phyloP scores from a whole-genome alignment of 2,888 invertebrate species.

The Zootermopsis nevadensis region DNA sequence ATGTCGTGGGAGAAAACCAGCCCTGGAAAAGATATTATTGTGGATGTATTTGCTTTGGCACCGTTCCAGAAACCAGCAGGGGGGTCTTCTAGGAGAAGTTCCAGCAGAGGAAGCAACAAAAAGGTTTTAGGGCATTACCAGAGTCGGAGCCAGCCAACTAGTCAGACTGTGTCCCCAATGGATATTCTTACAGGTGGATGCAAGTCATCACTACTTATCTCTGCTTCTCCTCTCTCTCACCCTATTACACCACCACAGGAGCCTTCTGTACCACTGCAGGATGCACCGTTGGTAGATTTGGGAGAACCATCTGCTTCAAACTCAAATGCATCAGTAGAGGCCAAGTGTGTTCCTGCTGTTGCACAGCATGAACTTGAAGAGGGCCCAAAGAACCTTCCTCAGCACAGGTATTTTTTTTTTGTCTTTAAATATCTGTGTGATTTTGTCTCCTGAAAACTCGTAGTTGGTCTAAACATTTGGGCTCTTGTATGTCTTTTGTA shows the following conservation, averaged over 20 bases:
- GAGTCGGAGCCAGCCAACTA: constrained; percentile 51
- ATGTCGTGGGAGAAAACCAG: constrained; percentile 43
- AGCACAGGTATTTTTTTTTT: not conserved
- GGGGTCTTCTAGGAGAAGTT: constrained; percentile 27
- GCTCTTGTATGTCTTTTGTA: no score
- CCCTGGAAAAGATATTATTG: constrained; percentile 59
- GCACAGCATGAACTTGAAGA: constrained; percentile 6
- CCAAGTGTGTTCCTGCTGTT: constrained; percentile 16
- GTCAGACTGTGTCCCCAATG: constrained; percentile 53
- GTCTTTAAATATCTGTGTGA: no score
- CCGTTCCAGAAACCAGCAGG: constrained; percentile 66
- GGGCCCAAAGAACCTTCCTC: not conserved
- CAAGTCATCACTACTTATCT: constrained; percentile 45
- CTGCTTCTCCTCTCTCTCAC: constrained; percentile 42
- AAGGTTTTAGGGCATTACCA: constrained; percentile 38
- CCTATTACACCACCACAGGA: constrained; percentile 34
- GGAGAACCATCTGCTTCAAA: constrained; percentile 41
- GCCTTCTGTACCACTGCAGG: constrained; percentile 24
- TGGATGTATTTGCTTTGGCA: constrained; percentile 77
- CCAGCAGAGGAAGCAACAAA: constrained; percentile 41
- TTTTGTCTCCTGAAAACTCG: no score
- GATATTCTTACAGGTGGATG: constrained; percentile 45
- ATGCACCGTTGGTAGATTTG: constrained; percentile 53
- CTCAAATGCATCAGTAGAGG: not conserved
- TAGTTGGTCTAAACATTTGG: no score